Evolutionary conservation across 2,797 vertebrate species (phyloP), one percentile per base, ranked within the genome.

Genomic region (Parambassis ranga): DNA sequence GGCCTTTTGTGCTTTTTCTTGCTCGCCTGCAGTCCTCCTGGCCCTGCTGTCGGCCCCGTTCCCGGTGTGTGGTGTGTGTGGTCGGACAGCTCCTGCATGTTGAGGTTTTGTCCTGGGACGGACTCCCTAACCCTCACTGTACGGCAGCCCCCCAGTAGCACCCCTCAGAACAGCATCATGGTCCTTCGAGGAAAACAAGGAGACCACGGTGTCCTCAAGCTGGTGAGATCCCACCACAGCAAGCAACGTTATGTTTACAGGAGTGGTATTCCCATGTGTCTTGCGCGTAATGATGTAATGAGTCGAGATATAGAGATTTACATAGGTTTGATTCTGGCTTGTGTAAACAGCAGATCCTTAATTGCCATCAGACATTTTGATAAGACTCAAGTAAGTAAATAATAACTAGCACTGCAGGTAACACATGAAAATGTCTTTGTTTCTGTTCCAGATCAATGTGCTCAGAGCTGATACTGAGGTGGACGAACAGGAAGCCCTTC

Each of bases 121-220:
- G 83, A 84, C 65, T 89, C 87, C 7, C 43, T 93, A 55, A 88
- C 52, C 5, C 84, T 97, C 79, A 95, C 93, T 0, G 59, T 92
- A 9, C 90, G 70, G 36, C 84, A 81, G 59, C 77, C 48, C 0
- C 41, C 81, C 0, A 48, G 76, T 32, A 77, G 76, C 56, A 69
- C 90, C 38, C 35, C 92, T 75, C 85, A 92, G 65, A 85, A 86
- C 0, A 79, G 83, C 46, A 84, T 96, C 57, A 63, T 79, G 41
- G 66, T 94, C 59, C 93, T 94, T 66, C 90, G 91, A 79, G 93
- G 92, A 75, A 91, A 84, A 74, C 89, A 90, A 39, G 85, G 66
- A 83, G 92, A 94, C 65, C 77, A 66, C 47, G 18, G 76, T 61
- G 75, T 92, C 65, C 86, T 90, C 57, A 66, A 83, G 64, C 79